Evolutionary conservation across 1,140 invertebrate species (phyloP).

Genomic region (Aethina tumida): DNA sequence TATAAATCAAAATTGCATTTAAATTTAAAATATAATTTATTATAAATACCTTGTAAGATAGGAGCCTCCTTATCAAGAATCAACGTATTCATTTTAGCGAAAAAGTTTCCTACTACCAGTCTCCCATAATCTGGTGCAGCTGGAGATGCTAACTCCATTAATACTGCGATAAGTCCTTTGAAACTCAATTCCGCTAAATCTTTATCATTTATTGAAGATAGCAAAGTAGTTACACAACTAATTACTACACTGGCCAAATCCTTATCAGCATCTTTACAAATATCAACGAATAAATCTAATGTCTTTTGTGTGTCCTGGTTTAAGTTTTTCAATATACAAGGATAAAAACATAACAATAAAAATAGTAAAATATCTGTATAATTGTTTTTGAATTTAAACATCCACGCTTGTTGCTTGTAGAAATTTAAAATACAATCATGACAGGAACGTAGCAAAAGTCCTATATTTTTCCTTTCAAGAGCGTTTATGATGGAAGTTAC

Average conservation of each 20-base stretch:
- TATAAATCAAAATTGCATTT: conserved; percentile 7
- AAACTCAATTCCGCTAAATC: conserved; percentile 7
- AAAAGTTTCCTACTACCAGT: conserved; percentile 20
- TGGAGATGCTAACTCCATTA: conserved; percentile 19
- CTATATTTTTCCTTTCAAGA: conserved; percentile 16
- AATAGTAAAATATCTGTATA: conserved; percentile 12
- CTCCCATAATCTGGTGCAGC: conserved; percentile 18
- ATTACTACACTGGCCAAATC: conserved; percentile 25
- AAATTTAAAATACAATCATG: too few species aligned
- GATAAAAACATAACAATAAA: conserved; percentile 19
- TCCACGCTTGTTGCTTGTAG: too few species aligned
- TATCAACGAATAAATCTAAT: conserved; percentile 17
- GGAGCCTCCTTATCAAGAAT: conserved; percentile 18
- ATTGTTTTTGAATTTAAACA: too few species aligned
- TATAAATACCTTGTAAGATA: conserved; percentile 17
- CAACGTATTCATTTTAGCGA: conserved; percentile 17
- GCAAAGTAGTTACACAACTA: conserved; percentile 22
- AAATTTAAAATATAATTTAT: neutral
- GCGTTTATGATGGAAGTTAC: conserved; percentile 11
- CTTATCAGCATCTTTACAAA: conserved; percentile 22
- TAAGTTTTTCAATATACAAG: conserved; percentile 18
- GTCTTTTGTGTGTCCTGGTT: conserved; percentile 20
- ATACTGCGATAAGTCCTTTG: conserved; percentile 18
- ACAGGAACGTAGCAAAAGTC: conserved; percentile 14
- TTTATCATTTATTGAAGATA: neutral